Base-by-base conservation (phyloP, 2,888 invertebrate genomes). In the Temnothorax unifasciatus region DNA sequence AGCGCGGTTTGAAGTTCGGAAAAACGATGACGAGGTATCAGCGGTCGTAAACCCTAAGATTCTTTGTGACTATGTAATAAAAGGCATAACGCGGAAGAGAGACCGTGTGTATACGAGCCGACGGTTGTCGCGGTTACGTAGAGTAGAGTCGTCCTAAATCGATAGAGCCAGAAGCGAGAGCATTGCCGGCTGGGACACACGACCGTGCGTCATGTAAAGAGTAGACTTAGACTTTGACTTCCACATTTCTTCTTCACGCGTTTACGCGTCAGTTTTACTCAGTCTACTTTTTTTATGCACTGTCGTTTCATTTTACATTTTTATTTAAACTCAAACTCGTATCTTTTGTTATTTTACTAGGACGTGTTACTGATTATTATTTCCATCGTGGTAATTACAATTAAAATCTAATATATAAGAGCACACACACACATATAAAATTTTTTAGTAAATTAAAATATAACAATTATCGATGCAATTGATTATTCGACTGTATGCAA, bases 91-190 rank as follows among this genome's bases (percentile, higher is more conserved):
- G 18, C 59, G 59, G 59, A 74, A 81, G 47, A 73, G 73, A 47
- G 34, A 54, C 69, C 38, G 44, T 71, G 73, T 83, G 34, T 83
- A 82, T 77, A 85, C 85, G 82, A 87, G 82, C 87, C 89, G 87
- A 89, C 87, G 87, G 89, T 86, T 87, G 82, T 89, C 89, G 88
- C 87, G 54, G 83, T 89, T 88, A 89, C 75, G 71, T 57, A 57
- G 76, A 68, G 77, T 71, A 57, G 76, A 68, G 77, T 71, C 88
- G 87, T 89, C 87, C 90, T 88, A 89, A 92, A 92, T 92, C 92
- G 92, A 92, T 92, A 92, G 88, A 90, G 91, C 92, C 87, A 86
- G 89, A 85, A 88, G 83, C 85, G 57, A 69, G 81, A 86, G 82
- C 57, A 85, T 52, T 68, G 75, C 57, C 52, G 64, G 83, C 57